Conservation (phyloP, 2,113 vertebrate genomes). For the Eptatretus burgeri region DNA sequence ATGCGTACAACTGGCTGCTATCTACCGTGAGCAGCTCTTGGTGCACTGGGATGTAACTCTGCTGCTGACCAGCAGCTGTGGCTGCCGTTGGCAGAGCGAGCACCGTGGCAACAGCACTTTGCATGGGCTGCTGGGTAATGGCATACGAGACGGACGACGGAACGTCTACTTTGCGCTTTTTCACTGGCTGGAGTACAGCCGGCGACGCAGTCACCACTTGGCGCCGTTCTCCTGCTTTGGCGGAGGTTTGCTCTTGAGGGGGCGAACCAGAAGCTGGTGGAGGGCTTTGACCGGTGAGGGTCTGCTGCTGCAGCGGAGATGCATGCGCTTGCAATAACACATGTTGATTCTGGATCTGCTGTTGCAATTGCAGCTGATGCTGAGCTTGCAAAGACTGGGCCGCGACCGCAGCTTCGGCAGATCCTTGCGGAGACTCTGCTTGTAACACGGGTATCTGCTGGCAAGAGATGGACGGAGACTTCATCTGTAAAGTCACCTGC, state of each 20-base stretch:
- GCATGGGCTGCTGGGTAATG: slow-evolving; percentile 44
- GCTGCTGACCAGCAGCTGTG: slow-evolving; percentile 14
- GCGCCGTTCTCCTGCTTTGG: slow-evolving; percentile 24
- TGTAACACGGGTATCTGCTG: slow-evolving; percentile 24
- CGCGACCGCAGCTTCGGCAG: no score
- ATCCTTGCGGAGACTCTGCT: slow-evolving; percentile 31
- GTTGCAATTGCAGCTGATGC: slow-evolving; percentile 56
- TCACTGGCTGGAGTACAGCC: slow-evolving; percentile 75
- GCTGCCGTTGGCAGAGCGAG: slow-evolving; percentile 53
- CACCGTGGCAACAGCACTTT: slow-evolving; percentile 46
- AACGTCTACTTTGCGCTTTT: slow-evolving; percentile 94
- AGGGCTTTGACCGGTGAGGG: slow-evolving; percentile 75
- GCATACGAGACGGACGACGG: slow-evolving; percentile 77
- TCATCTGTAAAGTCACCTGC: slow-evolving; percentile 1
- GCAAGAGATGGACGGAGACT: background rate
- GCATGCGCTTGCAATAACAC: slow-evolving; percentile 57
- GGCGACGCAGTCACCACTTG: slow-evolving; percentile 20
- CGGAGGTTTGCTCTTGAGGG: background rate
- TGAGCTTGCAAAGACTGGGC: slow-evolving; percentile 45
- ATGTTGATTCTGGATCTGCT: slow-evolving; percentile 79
- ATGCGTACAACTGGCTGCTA: slow-evolving; percentile 77
- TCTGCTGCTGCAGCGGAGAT: slow-evolving; percentile 50
- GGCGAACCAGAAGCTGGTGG: slow-evolving; percentile 21
- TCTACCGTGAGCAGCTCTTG: slow-evolving; percentile 92
- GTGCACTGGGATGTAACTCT: slow-evolving; percentile 74